Evolutionary conservation across 2,797 vertebrate species (phyloP).

Genomic region (Megalops cyprinoides): DNA sequence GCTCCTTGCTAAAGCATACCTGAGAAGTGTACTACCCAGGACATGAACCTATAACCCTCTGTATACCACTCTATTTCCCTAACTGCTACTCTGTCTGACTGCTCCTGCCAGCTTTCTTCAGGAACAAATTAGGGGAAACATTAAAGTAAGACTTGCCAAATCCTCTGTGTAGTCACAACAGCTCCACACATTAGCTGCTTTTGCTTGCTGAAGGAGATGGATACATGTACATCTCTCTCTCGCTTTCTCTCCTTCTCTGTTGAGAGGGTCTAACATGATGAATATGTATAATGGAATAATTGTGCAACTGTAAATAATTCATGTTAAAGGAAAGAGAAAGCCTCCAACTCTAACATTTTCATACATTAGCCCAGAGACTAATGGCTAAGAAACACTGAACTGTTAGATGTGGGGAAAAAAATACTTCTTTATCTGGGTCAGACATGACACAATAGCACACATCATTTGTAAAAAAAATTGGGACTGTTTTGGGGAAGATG

Average conservation of each 20-base stretch:
- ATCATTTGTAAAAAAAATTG: neutral
- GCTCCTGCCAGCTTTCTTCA: too few relatives aligned
- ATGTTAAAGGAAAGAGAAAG: constrained; percentile 42
- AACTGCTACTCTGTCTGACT: too few relatives aligned
- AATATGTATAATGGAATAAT: constrained; percentile 51
- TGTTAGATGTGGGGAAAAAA: constrained; percentile 25
- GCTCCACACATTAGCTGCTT: neutral
- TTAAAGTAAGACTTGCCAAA: neutral
- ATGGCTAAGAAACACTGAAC: constrained; percentile 34
- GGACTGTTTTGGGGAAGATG: neutral
- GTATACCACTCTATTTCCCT: too few relatives aligned
- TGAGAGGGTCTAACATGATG: constrained; percentile 32
- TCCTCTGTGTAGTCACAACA: neutral
- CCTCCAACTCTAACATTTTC: constrained; percentile 51
- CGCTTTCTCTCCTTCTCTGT: too few relatives aligned
- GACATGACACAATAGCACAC: neutral
- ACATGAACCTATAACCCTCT: too few relatives aligned
- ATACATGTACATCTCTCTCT: too few relatives aligned
- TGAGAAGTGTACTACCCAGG: too few relatives aligned
- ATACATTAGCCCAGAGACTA: constrained; percentile 51
- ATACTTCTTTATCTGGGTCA: constrained; percentile 20
- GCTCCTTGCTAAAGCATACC: too few relatives aligned
- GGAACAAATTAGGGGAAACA: neutral
- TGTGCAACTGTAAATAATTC: constrained; percentile 53
- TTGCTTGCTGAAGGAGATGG: too few relatives aligned